Evolutionary conservation across 2,797 vertebrate species (phyloP), one percentile per base, ranked within the genome.

Genomic region (Taeniopygia guttata): DNA sequence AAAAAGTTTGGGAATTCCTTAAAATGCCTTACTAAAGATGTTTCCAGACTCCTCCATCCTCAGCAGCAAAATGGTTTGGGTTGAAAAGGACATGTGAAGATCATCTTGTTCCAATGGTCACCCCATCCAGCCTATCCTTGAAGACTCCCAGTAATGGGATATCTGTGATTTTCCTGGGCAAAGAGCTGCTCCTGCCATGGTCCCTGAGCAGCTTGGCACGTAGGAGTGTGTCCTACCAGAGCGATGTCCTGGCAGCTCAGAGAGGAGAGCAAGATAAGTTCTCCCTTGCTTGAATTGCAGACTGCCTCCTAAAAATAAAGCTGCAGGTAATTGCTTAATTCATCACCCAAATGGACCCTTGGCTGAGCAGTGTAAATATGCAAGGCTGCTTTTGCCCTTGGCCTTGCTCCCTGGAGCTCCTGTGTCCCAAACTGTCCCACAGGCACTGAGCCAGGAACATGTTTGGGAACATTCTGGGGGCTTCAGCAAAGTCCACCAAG

Each of bases 391-490:
- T 76, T 73, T 89, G 54, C 59, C 77, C 74, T 79, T 79, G 75
- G 68, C 70, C 70, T 45, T 69, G 62, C 67, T 73, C 22, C 3
- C 26, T 52, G 6, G 2, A 21, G 60, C 56, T 48, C 13, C 34
- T 1, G 36, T 49, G 62, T 64, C 66, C 56, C 3, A 4, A 46
- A 32, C 27, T 11, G 0, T 38, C 12, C 4, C 7, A 5, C 6
- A 7, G 70, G n/a, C 77, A 29, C 30, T 0, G 2, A 34, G 38
- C 52, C 30, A 46, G 51, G 36, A 3, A 2, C 0, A 0, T 6
- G 23, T 11, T 1, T 13, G 48, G 25, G 63, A 59, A 19, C 8
- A n/a, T 11, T 38, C 5, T 25, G 36, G 69, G 59, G 29, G 73
- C 30, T 49, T 12, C 46, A 62, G 59, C 55, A n/a, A 22, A 54